Percentiles rank a stretch among this genome's conserved stretches.
These are phyloP conservation scores for Heterodera filipjevi DNA, from an alignment of 2,888 invertebrate genomes.

Conservation along the genomic window DNA sequence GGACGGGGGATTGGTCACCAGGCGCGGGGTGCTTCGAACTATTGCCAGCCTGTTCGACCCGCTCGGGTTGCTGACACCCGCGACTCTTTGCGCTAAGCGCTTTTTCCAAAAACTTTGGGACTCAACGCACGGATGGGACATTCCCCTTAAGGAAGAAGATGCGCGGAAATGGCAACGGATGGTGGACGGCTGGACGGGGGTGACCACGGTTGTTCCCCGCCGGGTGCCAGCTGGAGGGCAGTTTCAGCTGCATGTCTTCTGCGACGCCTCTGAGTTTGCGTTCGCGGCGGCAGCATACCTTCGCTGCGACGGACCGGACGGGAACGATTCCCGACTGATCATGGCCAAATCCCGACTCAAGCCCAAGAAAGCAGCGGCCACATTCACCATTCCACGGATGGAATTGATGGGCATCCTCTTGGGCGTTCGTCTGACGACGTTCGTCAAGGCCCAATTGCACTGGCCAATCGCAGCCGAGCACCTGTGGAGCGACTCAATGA, in stretches of 20 bases:
- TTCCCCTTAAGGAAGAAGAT: not conserved
- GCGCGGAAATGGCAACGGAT: slow-evolving; percentile 16
- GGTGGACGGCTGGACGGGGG: not conserved
- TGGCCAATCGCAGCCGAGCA: not conserved
- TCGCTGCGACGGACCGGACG: not conserved
- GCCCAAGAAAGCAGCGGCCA: slow-evolving; percentile 14
- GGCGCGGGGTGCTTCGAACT: slow-evolving; percentile 20
- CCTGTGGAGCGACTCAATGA: slow-evolving; percentile 22
- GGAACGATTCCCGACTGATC: not conserved
- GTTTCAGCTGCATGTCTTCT: slow-evolving; percentile 38
- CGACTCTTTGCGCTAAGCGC: slow-evolving; percentile 27
- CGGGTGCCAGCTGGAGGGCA: not conserved
- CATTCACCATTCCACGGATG: slow-evolving; percentile 29
- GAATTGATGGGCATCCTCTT: slow-evolving; percentile 2
- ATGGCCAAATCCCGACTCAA: slow-evolving; percentile 12
- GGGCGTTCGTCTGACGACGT: not conserved
- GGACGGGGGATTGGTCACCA: not conserved
- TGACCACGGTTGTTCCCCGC: not conserved
- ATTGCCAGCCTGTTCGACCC: slow-evolving; percentile 38
- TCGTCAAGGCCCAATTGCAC: not conserved
- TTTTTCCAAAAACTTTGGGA: slow-evolving; percentile 39
- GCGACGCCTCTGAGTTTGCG: slow-evolving; percentile 36
- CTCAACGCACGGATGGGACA: slow-evolving; percentile 34
- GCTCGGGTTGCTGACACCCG: slow-evolving; percentile 33
- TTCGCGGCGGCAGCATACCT: slow-evolving; percentile 37